A percentile compares a stretch with the other conserved stretches of the same genome.
phyloP scores from a whole-genome alignment of 2,113 vertebrate species.

The Zosterops borbonicus region DNA sequence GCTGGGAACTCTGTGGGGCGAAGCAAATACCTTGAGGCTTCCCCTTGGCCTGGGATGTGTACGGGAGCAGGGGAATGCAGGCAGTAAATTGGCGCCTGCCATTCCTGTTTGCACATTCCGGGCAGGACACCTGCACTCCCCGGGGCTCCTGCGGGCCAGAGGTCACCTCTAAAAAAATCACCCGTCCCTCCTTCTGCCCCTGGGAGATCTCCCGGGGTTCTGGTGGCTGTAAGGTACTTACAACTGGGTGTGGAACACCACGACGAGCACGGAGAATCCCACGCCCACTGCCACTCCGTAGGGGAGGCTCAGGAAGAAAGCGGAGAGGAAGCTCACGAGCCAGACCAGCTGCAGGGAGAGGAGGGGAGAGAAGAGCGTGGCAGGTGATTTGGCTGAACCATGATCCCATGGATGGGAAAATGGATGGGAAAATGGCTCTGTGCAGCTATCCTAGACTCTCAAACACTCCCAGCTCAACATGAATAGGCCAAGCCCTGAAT shows the following conservation, averaged over 20 bases:
- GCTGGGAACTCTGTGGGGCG: background rate
- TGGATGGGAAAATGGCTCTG: background rate
- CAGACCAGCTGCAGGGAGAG: conserved; percentile 82
- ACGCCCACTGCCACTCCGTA: conserved; percentile 90
- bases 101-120: conserved; percentile 62
- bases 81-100: conserved; percentile 39
- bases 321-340: conserved; percentile 90
- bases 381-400: background rate
- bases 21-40: background rate
- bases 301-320: conserved; percentile 91
- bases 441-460: background rate
- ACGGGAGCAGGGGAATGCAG: conserved; percentile 17
- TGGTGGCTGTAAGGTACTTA: conserved; percentile 65
- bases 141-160: conserved; percentile 36
- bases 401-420: background rate
- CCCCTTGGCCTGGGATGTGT: conserved; percentile 36
- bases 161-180: background rate
- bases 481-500: background rate
- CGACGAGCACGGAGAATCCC: conserved; percentile 86
- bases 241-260: conserved; percentile 94
- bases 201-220: background rate
- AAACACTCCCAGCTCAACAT: background rate
- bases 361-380: background rate
- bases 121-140: conserved; percentile 57
- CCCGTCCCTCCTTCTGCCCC: background rate